Evolutionary conservation across 2,888 invertebrate genomes (phyloP).

Genomic region (Drosophila siamana): DNA sequence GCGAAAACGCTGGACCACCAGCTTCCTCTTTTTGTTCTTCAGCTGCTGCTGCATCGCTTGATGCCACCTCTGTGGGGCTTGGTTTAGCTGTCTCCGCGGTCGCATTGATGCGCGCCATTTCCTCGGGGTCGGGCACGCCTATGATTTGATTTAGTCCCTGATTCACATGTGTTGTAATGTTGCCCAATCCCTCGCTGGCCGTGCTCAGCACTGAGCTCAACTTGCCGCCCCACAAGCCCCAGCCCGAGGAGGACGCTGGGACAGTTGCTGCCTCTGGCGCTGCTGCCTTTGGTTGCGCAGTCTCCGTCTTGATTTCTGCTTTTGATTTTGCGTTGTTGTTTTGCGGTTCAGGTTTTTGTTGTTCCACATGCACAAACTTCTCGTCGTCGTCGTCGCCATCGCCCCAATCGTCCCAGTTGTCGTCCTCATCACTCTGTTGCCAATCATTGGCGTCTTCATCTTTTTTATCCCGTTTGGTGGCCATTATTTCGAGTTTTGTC

Average conservation of each 20-base stretch:
- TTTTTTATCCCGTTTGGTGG: constrained; percentile 48
- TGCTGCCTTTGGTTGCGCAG: not conserved
- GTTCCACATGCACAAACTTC: constrained; percentile 62
- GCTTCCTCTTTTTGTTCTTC: constrained; percentile 17
- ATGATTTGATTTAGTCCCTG: constrained; percentile 94
- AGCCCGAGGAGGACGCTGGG: constrained; percentile 48
- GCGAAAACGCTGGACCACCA: constrained; percentile 60
- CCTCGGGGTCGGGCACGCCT: constrained; percentile 93
- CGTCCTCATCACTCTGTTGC: constrained; percentile 76
- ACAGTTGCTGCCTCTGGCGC: not conserved
- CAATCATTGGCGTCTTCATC: constrained; percentile 61
- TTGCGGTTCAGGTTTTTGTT: constrained; percentile 28
- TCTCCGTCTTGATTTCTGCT: constrained; percentile 3
- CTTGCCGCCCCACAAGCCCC: constrained; percentile 90
- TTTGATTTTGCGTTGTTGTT: constrained; percentile 38
- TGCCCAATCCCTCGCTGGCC: constrained; percentile 91
- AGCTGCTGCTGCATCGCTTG: not conserved
- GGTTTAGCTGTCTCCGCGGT: constrained; percentile 54
- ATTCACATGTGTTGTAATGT: constrained; percentile 92
- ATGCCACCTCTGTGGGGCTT: not conserved
- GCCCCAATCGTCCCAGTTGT: constrained; percentile 83
- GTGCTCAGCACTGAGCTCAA: constrained; percentile 90
- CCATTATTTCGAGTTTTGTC: constrained; percentile 49
- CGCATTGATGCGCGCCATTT: constrained; percentile 88
- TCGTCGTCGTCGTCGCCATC: constrained; percentile 80